Base-by-base conservation (phyloP, 2,888 invertebrate species). In the Sesia apiformis region DNA sequence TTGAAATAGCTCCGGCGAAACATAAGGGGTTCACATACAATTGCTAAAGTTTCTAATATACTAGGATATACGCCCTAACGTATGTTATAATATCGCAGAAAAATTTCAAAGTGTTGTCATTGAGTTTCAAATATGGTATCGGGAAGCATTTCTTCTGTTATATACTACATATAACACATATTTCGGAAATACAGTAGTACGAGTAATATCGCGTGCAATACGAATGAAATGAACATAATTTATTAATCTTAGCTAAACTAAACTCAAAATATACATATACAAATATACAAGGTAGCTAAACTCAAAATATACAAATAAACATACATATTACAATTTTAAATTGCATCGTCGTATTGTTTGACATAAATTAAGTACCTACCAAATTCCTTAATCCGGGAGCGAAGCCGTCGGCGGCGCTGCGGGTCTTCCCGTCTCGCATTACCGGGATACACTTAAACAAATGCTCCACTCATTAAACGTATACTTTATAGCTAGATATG, bases 1-100 rank as follows among this genome's bases (percentile, higher is more conserved):
- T 83, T 76, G 81, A 75, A 85, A 86, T 78, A 80, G 85, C 85
- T 77, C 73, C 75, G 70, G 68, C 84, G 76, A 86, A 87, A 87
- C 87, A 88, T 86, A 86, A 87, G 86, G 87, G 87, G 84, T 82
- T 84, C 83, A 79, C 82, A 78, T 86, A 84, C 87, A 79, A 88
- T 88, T 89, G 88, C 84, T 77, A 76, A 87, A 89, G 78, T 89
- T 89, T 81, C 76, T 81, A 80, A 84, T 81, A 81, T 84, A 86
- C 78, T 79, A 78, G 78, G 75, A 80, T 78, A 76, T 81, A 81
- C 74, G 80, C 70, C 71, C 69, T 79, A 78, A 81, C 81, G 82
- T 82, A 74, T 71, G 76, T 76, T 75, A 83, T 83, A 84, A 83
- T 84, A 84, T 76, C 74, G 77, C 79, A 79, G 84, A 84, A 84